A percentile compares a stretch with the other conserved stretches of the same genome.
Conservation (phyloP, 2,888 invertebrate genomes). For the Aelia acuminata region DNA sequence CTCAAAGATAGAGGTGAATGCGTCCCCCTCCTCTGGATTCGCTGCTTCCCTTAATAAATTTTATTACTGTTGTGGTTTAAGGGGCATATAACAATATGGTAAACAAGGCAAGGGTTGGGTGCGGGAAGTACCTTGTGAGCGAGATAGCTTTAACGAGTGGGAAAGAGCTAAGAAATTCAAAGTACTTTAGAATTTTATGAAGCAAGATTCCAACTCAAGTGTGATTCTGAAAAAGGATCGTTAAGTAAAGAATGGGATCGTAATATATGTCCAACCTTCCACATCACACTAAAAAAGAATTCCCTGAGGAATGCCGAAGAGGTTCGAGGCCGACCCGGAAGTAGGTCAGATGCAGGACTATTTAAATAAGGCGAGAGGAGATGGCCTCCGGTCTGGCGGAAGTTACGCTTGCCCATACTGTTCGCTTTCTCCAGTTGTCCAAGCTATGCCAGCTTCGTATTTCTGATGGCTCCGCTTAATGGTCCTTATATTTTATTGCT, state of each 20-base stretch:
- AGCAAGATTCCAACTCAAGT: not conserved
- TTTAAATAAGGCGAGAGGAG: conserved; percentile 33
- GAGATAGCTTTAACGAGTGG: not conserved
- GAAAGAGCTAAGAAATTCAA: not conserved
- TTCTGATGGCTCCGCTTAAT: not conserved
- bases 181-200: not conserved
- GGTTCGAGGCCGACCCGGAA: not conserved
- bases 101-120: not conserved
- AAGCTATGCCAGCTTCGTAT: not conserved
- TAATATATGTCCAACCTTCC: not conserved
- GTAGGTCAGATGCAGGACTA: conserved; percentile 15
- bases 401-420: conserved; percentile 6
- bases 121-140: not conserved
- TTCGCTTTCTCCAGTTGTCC: conserved; percentile 23
- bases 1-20: too few species aligned
- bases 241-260: not conserved
- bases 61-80: too few species aligned
- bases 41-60: too few species aligned
- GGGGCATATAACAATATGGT: not conserved
- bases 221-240: not conserved
- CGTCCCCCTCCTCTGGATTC: too few species aligned
- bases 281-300: not conserved
- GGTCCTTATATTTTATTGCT: too few species aligned
- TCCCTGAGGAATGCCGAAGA: not conserved
- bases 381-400: conserved; percentile 20